A percentile compares a stretch with the other conserved stretches of the same genome.
These are phyloP conservation scores for Cynoglossus semilaevis DNA, from an alignment of 2,113 vertebrate species.

Conservation along the genomic window DNA sequence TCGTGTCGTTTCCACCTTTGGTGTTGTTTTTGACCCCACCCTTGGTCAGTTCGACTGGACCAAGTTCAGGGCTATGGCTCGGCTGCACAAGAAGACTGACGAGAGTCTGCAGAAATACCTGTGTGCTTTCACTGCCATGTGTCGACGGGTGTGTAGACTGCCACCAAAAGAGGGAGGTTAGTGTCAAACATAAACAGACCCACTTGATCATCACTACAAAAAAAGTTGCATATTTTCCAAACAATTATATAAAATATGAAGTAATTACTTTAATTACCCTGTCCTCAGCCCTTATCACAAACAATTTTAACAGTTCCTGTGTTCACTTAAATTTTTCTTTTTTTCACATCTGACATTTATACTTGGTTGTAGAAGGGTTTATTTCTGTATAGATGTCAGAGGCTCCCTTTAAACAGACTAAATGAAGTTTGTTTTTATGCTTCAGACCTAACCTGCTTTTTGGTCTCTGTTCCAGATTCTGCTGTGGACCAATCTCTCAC, in stretches of 20 bases:
- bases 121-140: conserved; percentile 95
- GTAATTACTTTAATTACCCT: too few relatives aligned
- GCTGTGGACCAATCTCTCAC: conserved; percentile 86
- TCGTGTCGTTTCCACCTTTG: conserved; percentile 96
- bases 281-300: too few relatives aligned
- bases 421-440: too few relatives aligned
- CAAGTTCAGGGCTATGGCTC: conserved; percentile 96
- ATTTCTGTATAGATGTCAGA: conserved; percentile 15
- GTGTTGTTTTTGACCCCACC: conserved; percentile 94
- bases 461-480: conserved; percentile 73
- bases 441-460: not conserved
- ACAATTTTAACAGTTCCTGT: too few relatives aligned
- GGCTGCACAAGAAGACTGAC: conserved; percentile 97
- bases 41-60: conserved; percentile 94
- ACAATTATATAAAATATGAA: too few relatives aligned
- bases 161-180: conserved; percentile 91
- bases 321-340: not conserved
- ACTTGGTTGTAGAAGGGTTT: conserved; percentile 3
- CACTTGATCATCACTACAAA: too few relatives aligned
- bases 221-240: too few relatives aligned
- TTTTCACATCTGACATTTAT: not conserved
- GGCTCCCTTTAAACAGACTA: conserved; percentile 27
- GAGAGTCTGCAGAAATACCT: conserved; percentile 97
- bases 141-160: conserved; percentile 91
- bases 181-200: conserved; percentile 12